Conservation (phyloP, 2,113 vertebrate genomes). For the Sigmodon hispidus region DNA sequence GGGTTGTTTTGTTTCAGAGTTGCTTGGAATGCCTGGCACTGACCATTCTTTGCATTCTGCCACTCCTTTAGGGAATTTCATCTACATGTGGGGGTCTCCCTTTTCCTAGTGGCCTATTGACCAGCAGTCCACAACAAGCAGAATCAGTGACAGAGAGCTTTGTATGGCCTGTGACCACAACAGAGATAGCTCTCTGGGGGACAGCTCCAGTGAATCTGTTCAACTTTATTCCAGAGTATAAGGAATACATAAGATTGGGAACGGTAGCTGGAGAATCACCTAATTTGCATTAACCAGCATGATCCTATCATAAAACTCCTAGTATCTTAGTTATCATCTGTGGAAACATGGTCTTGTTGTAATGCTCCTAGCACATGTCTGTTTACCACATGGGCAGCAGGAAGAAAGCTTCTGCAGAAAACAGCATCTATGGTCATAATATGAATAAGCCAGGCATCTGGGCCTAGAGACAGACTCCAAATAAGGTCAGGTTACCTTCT, state of each 20-base stretch:
- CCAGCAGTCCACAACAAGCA: background rate
- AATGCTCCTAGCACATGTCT: background rate
- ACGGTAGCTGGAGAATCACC: background rate
- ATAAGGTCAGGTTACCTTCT: background rate
- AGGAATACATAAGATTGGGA: background rate
- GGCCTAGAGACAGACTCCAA: background rate
- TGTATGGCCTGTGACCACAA: background rate
- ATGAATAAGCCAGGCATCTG: background rate
- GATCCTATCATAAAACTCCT: background rate
- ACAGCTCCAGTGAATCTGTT: background rate
- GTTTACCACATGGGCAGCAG: background rate
- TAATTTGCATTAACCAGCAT: background rate
- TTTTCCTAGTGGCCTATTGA: background rate
- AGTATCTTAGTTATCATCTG: background rate
- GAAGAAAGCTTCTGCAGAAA: background rate
- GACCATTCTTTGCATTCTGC: background rate
- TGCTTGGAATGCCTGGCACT: background rate
- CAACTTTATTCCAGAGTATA: background rate
- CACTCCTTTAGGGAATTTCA: background rate
- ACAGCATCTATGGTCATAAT: background rate
- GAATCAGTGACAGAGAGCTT: background rate
- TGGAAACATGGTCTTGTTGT: background rate
- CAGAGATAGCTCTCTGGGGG: background rate
- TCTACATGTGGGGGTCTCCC: background rate
- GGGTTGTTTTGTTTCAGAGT: background rate